A percentile compares a stretch with the other conserved stretches of the same genome.
phyloP scores from a whole-genome alignment of 2,888 invertebrate species.

The Epinotia bilunana region DNA sequence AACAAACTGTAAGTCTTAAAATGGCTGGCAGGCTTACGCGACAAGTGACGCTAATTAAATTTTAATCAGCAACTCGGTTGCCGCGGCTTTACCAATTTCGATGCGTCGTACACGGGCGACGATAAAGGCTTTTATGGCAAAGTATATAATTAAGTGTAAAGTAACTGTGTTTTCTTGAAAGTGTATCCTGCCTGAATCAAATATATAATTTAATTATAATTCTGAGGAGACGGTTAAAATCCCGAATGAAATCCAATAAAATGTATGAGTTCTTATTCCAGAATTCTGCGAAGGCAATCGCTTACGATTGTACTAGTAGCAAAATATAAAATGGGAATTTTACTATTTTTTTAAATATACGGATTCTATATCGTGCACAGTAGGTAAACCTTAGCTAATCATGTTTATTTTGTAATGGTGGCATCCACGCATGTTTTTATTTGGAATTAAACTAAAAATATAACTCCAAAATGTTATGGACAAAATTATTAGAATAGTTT shows the following conservation, averaged over 20 bases:
- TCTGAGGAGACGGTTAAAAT: slow-evolving; percentile 1
- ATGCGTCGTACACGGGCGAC: slow-evolving; percentile 24
- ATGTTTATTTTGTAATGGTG: too few relatives aligned
- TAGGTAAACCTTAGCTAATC: not conserved
- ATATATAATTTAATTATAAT: slow-evolving; percentile 10
- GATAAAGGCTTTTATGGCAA: slow-evolving; percentile 22
- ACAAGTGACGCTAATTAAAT: slow-evolving; percentile 41
- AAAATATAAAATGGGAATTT: too few relatives aligned
- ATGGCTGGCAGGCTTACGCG: slow-evolving; percentile 31
- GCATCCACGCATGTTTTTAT: too few relatives aligned
- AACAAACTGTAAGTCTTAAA: slow-evolving; percentile 57
- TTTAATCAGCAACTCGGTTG: slow-evolving; percentile 37
- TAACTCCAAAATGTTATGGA: too few relatives aligned
- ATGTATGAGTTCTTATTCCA: slow-evolving; percentile 3
- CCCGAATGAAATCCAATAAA: not conserved
- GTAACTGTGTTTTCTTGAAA: slow-evolving; percentile 28
- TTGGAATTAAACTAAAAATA: too few relatives aligned
- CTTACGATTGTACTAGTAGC: not conserved
- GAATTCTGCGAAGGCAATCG: not conserved
- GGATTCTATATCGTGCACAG: not conserved
- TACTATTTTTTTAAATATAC: too few relatives aligned
- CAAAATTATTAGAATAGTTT: too few relatives aligned
- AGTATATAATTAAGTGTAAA: slow-evolving; percentile 38
- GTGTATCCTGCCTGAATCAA: slow-evolving; percentile 1
- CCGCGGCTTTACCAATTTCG: slow-evolving; percentile 23